Percentiles rank a stretch among this genome's conserved stretches.
Evolutionary conservation across 2,888 invertebrate species (phyloP).

Genomic region (Dasypolia templi): DNA sequence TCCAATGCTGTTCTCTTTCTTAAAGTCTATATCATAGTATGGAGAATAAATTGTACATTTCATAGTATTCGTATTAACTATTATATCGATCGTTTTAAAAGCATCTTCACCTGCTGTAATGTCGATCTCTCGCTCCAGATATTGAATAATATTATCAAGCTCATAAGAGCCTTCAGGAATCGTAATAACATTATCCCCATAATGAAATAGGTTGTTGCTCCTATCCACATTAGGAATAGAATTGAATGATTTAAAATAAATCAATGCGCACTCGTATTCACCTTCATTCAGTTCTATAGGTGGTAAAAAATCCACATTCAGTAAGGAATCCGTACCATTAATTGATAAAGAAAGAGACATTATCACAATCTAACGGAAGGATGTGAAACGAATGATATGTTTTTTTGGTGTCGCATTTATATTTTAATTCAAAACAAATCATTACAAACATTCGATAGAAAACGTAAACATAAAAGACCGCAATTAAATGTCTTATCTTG

Average conservation of each 20-base stretch:
- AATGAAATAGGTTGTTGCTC: slow-evolving; percentile 43
- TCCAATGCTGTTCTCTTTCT: slow-evolving; percentile 10
- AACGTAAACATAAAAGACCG: slow-evolving; percentile 3
- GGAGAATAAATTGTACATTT: background rate
- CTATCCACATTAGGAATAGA: slow-evolving; percentile 44
- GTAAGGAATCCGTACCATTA: slow-evolving; percentile 4
- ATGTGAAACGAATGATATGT: background rate
- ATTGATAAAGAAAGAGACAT: background rate
- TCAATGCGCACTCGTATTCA: slow-evolving; percentile 25
- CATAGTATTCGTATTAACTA: slow-evolving; percentile 6
- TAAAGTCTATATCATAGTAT: slow-evolving; percentile 4
- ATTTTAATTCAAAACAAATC: background rate
- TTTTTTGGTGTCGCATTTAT: background rate
- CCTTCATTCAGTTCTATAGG: slow-evolving; percentile 1
- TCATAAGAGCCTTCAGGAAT: slow-evolving; percentile 20
- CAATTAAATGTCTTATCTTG: background rate
- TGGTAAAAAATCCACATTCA: background rate
- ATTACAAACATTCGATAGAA: background rate
- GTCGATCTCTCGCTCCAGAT: background rate
- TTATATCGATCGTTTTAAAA: background rate
- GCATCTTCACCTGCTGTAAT: background rate
- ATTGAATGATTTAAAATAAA: slow-evolving; percentile 45
- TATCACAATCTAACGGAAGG: background rate
- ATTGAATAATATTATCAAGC: slow-evolving; percentile 1
- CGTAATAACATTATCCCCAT: slow-evolving; percentile 20